These are phyloP conservation scores for Ctenosaura bakeri DNA, from an alignment of 2,797 vertebrate genomes.

Conservation along the genomic window DNA sequence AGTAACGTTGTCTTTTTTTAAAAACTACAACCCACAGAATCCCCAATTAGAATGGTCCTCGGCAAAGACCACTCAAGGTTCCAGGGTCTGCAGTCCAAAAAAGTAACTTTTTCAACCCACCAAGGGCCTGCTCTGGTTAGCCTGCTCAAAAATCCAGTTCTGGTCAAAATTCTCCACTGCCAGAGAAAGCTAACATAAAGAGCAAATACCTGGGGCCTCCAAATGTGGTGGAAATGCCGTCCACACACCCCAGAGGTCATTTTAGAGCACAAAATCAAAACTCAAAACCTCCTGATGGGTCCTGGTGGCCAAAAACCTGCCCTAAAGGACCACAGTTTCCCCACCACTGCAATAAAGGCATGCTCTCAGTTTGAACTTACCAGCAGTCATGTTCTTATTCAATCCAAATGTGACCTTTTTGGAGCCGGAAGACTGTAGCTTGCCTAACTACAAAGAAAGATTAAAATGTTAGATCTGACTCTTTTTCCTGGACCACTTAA, in stretches of 20 bases:
- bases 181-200: background rate
- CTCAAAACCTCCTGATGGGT: background rate
- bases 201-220: too few species aligned
- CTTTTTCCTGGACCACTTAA: slow-evolving; percentile 16
- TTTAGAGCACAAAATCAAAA: background rate
- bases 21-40: too few species aligned
- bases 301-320: background rate
- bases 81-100: background rate
- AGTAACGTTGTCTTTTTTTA: background rate
- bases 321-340: too few species aligned
- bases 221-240: too few species aligned
- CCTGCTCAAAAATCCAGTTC: background rate
- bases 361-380: slow-evolving; percentile 74
- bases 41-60: too few species aligned
- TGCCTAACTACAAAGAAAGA: slow-evolving; percentile 72
- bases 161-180: background rate
- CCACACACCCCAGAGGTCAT: too few species aligned
- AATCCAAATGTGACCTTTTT: slow-evolving; percentile 96
- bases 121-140: background rate
- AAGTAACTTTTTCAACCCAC: background rate
- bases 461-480: slow-evolving; percentile 2
- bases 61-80: too few species aligned
- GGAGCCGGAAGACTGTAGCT: slow-evolving; percentile 68
- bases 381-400: slow-evolving; percentile 93
- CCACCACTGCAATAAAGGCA: background rate